phyloP scores from a whole-genome alignment of 2,888 invertebrate species.

The Brachyptera risi region DNA sequence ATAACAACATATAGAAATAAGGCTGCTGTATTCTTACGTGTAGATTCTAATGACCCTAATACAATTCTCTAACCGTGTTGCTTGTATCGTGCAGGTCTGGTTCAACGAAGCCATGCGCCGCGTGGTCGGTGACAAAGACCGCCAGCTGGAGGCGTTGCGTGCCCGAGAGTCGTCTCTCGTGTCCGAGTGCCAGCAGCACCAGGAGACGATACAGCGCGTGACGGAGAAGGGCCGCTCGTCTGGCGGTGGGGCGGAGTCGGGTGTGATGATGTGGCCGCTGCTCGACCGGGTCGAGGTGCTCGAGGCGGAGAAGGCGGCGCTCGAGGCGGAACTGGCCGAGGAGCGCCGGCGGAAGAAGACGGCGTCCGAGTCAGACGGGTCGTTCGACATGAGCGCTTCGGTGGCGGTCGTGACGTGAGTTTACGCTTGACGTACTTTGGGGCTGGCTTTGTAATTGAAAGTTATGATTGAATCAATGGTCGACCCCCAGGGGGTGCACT shows the following conservation, averaged over 20 bases:
- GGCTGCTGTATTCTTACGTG: too few species aligned
- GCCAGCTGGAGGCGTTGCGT: slow-evolving; percentile 61
- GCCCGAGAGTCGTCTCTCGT: slow-evolving; percentile 56
- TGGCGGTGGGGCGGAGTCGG: too few species aligned
- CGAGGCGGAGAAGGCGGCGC: slow-evolving; percentile 41
- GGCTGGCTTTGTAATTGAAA: too few species aligned
- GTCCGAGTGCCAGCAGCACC: slow-evolving; percentile 61
- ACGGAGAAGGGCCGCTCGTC: too few species aligned
- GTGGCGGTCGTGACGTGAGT: slow-evolving; percentile 50
- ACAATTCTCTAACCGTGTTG: too few species aligned
- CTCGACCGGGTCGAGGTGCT: slow-evolving; percentile 40
- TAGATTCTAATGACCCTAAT: too few species aligned
- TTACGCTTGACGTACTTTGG: too few species aligned
- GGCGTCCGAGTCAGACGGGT: not conserved
- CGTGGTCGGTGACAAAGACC: slow-evolving; percentile 67
- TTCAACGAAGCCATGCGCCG: slow-evolving; percentile 63
- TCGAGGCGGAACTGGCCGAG: slow-evolving; percentile 38
- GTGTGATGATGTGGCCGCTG: slow-evolving; percentile 34
- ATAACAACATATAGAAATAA: too few species aligned
- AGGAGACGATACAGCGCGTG: too few species aligned
- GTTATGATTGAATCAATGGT: too few species aligned
- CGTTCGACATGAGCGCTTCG: slow-evolving; percentile 51
- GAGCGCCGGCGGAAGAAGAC: slow-evolving; percentile 37
- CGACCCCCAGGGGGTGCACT: too few species aligned
- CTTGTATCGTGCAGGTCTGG: slow-evolving; percentile 34